Base-by-base conservation (phyloP, 2,113 vertebrate genomes). In the Lipotes vexillifer region DNA sequence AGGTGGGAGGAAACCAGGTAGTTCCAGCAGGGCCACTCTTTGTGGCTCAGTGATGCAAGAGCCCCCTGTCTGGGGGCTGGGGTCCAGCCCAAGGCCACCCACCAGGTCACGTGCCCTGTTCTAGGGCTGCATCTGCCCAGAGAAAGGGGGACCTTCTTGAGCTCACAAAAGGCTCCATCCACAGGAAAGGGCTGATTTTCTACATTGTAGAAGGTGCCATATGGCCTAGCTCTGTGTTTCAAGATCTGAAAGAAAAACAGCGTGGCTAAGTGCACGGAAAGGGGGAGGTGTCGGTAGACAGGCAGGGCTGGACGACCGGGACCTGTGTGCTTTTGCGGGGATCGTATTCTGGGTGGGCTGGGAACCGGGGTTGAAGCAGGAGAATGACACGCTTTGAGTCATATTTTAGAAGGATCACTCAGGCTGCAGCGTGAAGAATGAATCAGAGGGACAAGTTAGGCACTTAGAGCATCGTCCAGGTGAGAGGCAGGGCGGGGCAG, bases 401-500 rank as follows among this genome's bases (percentile, higher is more conserved):
- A 2, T 59, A 10, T 46, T 52, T 36, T 49, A 59, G 46, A 55
- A 57, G 55, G 61, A n/a, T 59, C 36, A 1, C 17, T 33, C 33
- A 8, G 46, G 52, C 44, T 84, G 59, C 44, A 7, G 11, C 25
- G 12, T 15, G 29, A 63, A 94, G 83, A 78, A 11, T 63, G 61
- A 69, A n/a, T 68, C 49, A 11, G 63, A 41, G 49, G 38, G 14
- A 52, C n/a, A 38, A 41, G 52, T 49, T 25, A 8, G 27, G 8
- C 4, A 6, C 18, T 1, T 5, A 1, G 23, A 6, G 0, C 29
- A 10, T 5, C 3, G 5, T 65, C 44, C 49, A 65, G 82, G 31
- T 9, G 11, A 49, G 85, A 20, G n/a, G 23, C 71, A 33, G 14
- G 55, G 31, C 10, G 3, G 14, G 31, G 33, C 41, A 49, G 29